These are phyloP conservation scores for Xenopus laevis DNA, from an alignment of 2,113 vertebrate species.

Conservation along the genomic window DNA sequence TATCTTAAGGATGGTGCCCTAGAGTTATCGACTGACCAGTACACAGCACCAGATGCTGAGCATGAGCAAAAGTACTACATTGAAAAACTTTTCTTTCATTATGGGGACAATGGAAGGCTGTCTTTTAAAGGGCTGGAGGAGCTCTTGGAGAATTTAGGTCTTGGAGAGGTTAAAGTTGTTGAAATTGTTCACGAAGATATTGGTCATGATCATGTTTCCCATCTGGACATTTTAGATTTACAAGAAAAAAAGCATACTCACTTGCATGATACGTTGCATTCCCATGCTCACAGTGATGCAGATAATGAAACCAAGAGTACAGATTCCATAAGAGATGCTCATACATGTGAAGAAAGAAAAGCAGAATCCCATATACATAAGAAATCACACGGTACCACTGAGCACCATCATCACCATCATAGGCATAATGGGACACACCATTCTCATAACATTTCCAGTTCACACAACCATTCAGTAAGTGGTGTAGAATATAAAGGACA, in stretches of 20 bases:
- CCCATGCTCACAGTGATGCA: conserved; percentile 50
- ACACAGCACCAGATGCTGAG: conserved; percentile 63
- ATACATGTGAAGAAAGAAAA: conserved; percentile 56
- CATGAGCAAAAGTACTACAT: conserved; percentile 89
- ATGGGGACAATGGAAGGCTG: conserved; percentile 82
- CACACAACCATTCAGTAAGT: conserved; percentile 52
- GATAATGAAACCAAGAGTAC: conserved; percentile 61
- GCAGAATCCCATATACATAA: conserved; percentile 49
- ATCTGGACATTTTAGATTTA: conserved; percentile 82
- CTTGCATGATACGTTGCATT: conserved; percentile 58
- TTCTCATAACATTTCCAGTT: conserved; percentile 54
- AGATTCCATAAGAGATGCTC: conserved; percentile 50
- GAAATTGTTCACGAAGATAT: conserved; percentile 82
- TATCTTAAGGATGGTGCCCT: conserved; percentile 64
- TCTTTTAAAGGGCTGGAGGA: conserved; percentile 88
- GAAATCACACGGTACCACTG: conserved; percentile 46
- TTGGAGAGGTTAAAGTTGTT: conserved; percentile 87
- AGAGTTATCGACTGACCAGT: conserved; percentile 51
- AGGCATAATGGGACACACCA: conserved; percentile 55
- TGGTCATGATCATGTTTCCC: conserved; percentile 91
- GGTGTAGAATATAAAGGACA: conserved; percentile 56
- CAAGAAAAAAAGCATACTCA: conserved; percentile 82
- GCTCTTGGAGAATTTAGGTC: conserved; percentile 84
- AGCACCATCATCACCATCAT: conserved; percentile 49
- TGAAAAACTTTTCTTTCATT: conserved; percentile 85